These are phyloP conservation scores for Apostichopus californicus DNA, from an alignment of 35 echinoderm and acorn worm genomes.

Conservation along the genomic window DNA sequence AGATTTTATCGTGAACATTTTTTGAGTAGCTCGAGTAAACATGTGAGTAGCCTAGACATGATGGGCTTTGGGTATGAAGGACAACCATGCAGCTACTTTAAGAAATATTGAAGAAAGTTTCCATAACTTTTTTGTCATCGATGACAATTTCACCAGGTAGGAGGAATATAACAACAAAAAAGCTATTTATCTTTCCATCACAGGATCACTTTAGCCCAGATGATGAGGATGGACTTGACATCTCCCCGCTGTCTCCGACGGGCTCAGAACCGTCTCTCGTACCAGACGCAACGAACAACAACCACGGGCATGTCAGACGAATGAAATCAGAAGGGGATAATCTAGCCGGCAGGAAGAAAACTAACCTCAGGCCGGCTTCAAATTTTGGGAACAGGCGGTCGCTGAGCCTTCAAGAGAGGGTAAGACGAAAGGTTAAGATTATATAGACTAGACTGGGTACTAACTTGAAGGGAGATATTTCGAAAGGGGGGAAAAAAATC, in stretches of 20 bases:
- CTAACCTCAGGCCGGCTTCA: neutral
- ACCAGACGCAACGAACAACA: slow-evolving; percentile 17
- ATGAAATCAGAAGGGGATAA: slow-evolving; percentile 53
- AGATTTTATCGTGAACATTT: too few relatives aligned
- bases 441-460: too few relatives aligned
- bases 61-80: too few relatives aligned
- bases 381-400: slow-evolving; percentile 33
- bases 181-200: neutral
- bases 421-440: neutral
- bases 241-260: slow-evolving; percentile 40
- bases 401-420: slow-evolving; percentile 41
- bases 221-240: slow-evolving; percentile 20
- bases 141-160: too few relatives aligned
- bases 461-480: neutral
- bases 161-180: too few relatives aligned
- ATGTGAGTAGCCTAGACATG: too few relatives aligned
- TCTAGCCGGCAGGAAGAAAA: slow-evolving; percentile 7
- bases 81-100: too few relatives aligned
- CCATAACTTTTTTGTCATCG: too few relatives aligned
- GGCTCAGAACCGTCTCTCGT: slow-evolving; percentile 35
- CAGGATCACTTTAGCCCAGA: slow-evolving; percentile 42
- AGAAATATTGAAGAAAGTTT: too few relatives aligned
- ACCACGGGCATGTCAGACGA: slow-evolving; percentile 42
- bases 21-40: too few relatives aligned
- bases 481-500: too few relatives aligned